Evolutionary conservation across 2,888 invertebrate genomes (phyloP), one percentile per base, ranked within the genome.

Genomic region (Tiphia femorata): DNA sequence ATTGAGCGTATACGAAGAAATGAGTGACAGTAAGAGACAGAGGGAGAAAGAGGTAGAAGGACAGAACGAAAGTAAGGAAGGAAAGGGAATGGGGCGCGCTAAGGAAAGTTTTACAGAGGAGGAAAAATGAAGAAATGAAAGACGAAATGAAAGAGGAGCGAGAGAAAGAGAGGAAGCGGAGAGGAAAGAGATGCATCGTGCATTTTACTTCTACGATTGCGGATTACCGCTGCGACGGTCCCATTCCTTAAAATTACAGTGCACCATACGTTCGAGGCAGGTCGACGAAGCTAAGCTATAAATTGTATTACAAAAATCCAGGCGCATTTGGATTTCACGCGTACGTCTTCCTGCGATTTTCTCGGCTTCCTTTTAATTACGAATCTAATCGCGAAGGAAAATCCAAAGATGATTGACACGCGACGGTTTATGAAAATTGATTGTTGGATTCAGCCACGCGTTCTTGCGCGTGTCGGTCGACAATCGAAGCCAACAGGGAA

Each of bases 281-380:
- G 40, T 43, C 40, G 57, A 33, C 53, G 43, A 49, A 20, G n/a
- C 40, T 44, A 49, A 40, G 50, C 48, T 37, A 70, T 66, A 60
- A 70, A 68, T 73, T 58, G 41, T 65, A n/a, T n/a, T 66, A 49
- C 49, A 62, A 65, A 54, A 44, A 55, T 37, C 53, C 38, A 58
- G 60, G 52, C 44, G 37, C 62, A 47, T 62, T 58, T 55, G 60
- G 54, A 61, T 57, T 43, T 19, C 49, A 38, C 17, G 35, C 29
- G 40, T 43, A 40, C 50, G 55, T 59, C 40, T 47, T 43, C 47
- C 61, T 37, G n/a, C 20, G n/a, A 20, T 49, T 30, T 12, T n/a
- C n/a, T n/a, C n/a, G n/a, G n/a, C n/a, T n/a, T n/a, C n/a, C n/a
- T n/a, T n/a, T n/a, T n/a, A n/a, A n/a, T n/a, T n/a, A n/a, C n/a